Conservation (phyloP, 2,113 vertebrate genomes). For the Nothoprocta perdicaria region DNA sequence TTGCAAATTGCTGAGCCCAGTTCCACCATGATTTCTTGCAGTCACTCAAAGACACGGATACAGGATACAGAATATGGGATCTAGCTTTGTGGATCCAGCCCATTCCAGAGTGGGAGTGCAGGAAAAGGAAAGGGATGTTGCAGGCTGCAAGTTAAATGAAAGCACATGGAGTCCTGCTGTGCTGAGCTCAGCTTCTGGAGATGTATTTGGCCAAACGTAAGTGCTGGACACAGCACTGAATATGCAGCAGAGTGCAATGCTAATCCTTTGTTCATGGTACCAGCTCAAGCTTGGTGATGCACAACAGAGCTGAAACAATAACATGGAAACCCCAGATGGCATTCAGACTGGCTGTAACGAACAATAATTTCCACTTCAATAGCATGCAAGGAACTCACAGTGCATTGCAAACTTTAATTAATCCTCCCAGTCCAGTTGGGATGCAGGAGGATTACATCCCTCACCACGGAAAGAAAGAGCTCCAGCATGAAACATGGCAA, state of each 20-base stretch:
- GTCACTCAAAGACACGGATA: neutral
- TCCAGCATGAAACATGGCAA: neutral
- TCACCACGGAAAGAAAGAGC: neutral
- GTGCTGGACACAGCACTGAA: neutral
- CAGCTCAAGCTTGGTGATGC: neutral
- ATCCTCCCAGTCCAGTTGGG: slow-evolving; percentile 5
- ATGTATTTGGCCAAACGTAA: neutral
- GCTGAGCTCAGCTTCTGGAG: neutral
- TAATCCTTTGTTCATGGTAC: neutral
- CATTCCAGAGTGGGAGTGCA: neutral
- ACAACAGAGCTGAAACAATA: neutral
- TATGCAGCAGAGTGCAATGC: neutral
- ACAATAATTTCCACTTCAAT: slow-evolving; percentile 30
- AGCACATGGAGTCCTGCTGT: neutral
- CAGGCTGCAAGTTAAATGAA: neutral
- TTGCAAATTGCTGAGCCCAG: neutral
- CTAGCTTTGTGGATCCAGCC: neutral
- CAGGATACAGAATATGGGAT: neutral
- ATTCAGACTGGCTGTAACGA: neutral
- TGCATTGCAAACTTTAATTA: slow-evolving; percentile 6
- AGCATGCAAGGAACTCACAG: neutral
- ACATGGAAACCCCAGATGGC: slow-evolving; percentile 17
- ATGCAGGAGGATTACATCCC: neutral
- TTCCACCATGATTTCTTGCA: neutral
- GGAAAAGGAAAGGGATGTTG: neutral